Conservation (phyloP, 2,797 vertebrate genomes). For the Sebastes alutus region DNA sequence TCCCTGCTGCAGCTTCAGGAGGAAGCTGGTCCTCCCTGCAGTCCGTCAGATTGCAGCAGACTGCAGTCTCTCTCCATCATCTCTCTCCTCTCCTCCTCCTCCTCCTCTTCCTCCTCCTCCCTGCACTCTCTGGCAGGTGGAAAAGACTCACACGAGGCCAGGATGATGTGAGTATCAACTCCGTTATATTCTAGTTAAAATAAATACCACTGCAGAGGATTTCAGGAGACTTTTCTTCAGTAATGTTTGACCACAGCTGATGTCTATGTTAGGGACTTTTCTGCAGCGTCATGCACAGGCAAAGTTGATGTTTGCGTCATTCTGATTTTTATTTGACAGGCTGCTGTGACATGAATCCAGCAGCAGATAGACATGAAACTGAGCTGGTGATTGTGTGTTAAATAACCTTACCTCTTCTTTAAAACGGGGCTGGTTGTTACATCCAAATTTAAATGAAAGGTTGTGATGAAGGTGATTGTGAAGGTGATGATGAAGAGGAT, state of each 20-base stretch:
- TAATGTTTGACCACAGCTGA: not conserved
- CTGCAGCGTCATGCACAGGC: constrained; percentile 12
- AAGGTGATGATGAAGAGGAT: not conserved
- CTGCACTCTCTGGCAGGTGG: constrained; percentile 50
- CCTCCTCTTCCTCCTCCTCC: constrained; percentile 18
- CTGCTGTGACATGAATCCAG: not conserved
- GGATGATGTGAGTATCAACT: constrained; percentile 66
- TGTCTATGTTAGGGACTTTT: constrained; percentile 13
- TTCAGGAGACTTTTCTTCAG: too few relatives aligned
- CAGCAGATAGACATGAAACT: not conserved
- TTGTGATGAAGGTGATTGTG: not conserved
- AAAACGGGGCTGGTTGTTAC: too few relatives aligned
- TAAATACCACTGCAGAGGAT: not conserved
- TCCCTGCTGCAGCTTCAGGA: too few relatives aligned
- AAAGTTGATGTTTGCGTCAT: constrained; percentile 3
- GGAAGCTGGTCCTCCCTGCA: constrained; percentile 42
- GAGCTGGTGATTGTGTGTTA: not conserved
- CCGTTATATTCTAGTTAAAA: not conserved
- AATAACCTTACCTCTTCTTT: not conserved
- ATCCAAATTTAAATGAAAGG: not conserved
- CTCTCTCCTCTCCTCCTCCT: not conserved
- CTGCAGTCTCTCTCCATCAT: constrained; percentile 51
- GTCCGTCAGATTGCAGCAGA: constrained; percentile 57
- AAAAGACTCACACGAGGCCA: constrained; percentile 19
- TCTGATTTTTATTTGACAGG: not conserved